Evolutionary conservation across 1,140 invertebrate genomes (phyloP), one percentile per base, ranked within the genome.

Genomic region (Euglossa dilemma): DNA sequence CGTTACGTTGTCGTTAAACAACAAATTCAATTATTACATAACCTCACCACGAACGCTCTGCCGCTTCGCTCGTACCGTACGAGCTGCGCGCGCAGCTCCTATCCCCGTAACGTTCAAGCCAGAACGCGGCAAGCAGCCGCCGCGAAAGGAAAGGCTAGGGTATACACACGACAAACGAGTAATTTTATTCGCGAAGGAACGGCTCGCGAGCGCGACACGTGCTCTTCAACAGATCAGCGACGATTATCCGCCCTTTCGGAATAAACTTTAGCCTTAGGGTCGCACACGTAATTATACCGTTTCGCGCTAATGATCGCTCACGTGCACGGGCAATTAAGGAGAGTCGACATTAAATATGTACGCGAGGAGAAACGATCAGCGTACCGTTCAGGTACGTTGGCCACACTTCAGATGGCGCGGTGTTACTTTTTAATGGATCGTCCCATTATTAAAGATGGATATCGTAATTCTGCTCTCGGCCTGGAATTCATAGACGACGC

Each of bases 321-420:
- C 45, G 74, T 64, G 66, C 47, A 67, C 64, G 18, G n/a, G 81
- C 75, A 83, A 83, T 83, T 83, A 83, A 45, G 75, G 66, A 18
- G 64, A 61, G 56, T 36, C 36, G 36, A 57, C 81, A 54, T 77
- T 54, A 63, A 78, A 47, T 45, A 77, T 54, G 56, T 74, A 45
- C 23, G 64, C 23, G 14, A 50, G 43, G 25, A 83, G 74, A 75
- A 81, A 66, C 70, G 79, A 81, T 81, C 64, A 74, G 36, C 71
- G 57, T 28, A 28, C 36, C 43, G 72, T 76, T 82, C 72, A 16
- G 54, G 25, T 82, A 82, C 73, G 80, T 69, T 82, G 56, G 52
- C 16, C 56, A 7, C 11, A 57, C 52, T 52, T 69, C 59, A 82
- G 76, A 76, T 59, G 80, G 72, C 43, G 52, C 52, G 12, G 23